phyloP scores from a whole-genome alignment of 2,797 vertebrate genomes.

The Chiloscyllium punctatum region DNA sequence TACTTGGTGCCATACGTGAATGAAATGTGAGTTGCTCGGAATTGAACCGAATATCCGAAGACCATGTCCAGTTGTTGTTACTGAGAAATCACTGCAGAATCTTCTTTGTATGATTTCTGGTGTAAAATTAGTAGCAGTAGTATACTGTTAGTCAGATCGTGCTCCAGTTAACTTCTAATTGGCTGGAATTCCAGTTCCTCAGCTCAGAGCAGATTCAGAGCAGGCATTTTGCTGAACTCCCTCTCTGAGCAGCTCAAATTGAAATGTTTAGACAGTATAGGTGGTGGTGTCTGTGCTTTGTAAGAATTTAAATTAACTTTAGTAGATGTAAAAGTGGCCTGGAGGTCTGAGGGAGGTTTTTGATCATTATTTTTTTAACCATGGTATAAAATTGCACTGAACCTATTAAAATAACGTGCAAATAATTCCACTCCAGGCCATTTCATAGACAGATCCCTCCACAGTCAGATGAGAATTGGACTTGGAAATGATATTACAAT shows the following conservation, averaged over 20 bases:
- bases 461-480: background rate
- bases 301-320: background rate
- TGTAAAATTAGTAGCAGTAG: background rate
- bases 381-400: no score
- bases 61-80: no score
- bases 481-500: background rate
- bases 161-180: background rate
- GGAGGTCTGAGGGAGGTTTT: background rate
- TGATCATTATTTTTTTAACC: background rate
- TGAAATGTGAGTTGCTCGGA: no score
- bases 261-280: background rate
- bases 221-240: background rate
- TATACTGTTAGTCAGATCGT: background rate
- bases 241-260: background rate
- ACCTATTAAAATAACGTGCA: no score
- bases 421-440: no score
- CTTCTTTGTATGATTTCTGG: background rate
- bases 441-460: no score
- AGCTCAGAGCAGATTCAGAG: background rate
- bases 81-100: no score
- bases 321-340: background rate
- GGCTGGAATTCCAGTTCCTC: background rate
- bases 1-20: no score
- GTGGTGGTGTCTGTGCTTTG: background rate
- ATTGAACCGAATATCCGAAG: no score